Percentiles rank a stretch among this genome's conserved stretches.
Evolutionary conservation across 1,140 invertebrate genomes (phyloP).

Genomic region (Drosophila tristis): DNA sequence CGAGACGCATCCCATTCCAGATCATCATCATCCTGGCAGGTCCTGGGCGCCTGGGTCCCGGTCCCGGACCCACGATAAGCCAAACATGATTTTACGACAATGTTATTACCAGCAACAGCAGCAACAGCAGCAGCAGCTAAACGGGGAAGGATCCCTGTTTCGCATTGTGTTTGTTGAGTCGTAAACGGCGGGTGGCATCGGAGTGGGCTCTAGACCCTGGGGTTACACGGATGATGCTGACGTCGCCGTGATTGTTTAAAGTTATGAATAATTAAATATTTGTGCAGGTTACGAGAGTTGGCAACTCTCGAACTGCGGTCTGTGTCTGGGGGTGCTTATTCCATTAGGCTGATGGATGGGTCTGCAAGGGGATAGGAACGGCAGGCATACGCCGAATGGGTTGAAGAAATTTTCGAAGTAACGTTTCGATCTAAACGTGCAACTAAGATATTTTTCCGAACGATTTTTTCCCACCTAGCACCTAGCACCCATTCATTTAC

Average conservation of each 20-base stretch:
- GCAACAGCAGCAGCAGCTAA: conserved; percentile 20
- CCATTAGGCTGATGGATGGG: conserved; percentile 43
- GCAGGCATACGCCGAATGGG: neutral
- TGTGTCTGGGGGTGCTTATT: conserved; percentile 10
- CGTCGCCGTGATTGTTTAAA: conserved; percentile 79
- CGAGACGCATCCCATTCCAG: conserved; percentile 41
- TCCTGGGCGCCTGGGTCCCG: conserved; percentile 11
- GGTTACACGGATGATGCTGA: conserved; percentile 70
- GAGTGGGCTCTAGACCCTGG: conserved; percentile 38
- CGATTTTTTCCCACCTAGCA: too few species aligned
- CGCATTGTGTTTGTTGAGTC: conserved; percentile 72
- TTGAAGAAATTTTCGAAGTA: neutral
- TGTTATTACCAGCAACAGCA: conserved; percentile 68
- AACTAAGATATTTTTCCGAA: too few species aligned
- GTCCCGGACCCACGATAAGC: conserved; percentile 69
- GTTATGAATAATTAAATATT: conserved; percentile 84
- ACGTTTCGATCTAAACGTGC: too few species aligned
- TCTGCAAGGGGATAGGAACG: neutral
- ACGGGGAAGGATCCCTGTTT: conserved; percentile 38
- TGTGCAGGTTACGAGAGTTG: conserved; percentile 67
- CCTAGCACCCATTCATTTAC: too few species aligned
- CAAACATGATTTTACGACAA: conserved; percentile 84
- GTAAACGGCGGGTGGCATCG: conserved; percentile 43
- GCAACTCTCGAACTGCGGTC: conserved; percentile 14
- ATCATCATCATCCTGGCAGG: conserved; percentile 41